A percentile compares a stretch with the other conserved stretches of the same genome.
These are phyloP conservation scores for Drosophila subpulchrella DNA, from an alignment of 1,140 invertebrate species.

Conservation along the genomic window DNA sequence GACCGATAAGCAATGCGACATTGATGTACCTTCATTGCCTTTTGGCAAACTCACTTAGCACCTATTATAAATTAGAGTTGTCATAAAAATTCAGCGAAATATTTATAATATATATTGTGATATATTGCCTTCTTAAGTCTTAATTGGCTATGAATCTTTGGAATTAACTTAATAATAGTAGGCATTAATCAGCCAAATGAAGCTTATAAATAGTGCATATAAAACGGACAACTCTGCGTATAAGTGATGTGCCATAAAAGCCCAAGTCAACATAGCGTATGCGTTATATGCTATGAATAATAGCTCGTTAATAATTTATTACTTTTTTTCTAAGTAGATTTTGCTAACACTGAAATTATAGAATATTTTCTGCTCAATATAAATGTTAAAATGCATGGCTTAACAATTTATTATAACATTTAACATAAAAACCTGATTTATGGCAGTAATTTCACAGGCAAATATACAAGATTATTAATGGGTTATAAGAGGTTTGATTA, in stretches of 20 bases:
- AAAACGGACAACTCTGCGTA: background rate
- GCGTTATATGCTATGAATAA: background rate
- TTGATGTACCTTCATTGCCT: slow-evolving; percentile 9
- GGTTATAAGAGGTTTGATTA: slow-evolving; percentile 5
- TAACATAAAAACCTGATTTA: slow-evolving; percentile 19
- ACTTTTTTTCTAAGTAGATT: background rate
- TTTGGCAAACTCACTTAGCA: slow-evolving; percentile 35
- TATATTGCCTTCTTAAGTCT: background rate
- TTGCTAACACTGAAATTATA: background rate
- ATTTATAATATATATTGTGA: slow-evolving; percentile 13
- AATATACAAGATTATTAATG: slow-evolving; percentile 12
- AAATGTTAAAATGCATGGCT: background rate
- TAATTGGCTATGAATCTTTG: slow-evolving; percentile 10
- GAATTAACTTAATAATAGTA: background rate
- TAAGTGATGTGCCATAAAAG: slow-evolving; percentile 3
- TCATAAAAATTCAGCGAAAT: slow-evolving; percentile 20
- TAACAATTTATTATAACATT: slow-evolving; percentile 6
- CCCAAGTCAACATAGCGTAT: background rate
- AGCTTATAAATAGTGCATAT: too few species aligned
- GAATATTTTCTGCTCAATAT: background rate
- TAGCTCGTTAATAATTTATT: background rate
- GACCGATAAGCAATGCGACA: slow-evolving; percentile 44
- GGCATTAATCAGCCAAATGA: too few species aligned
- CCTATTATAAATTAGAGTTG: slow-evolving; percentile 41
- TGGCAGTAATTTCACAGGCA: background rate